phyloP scores from a whole-genome alignment of 2,113 vertebrate genomes.

The Galeopterus variegatus region DNA sequence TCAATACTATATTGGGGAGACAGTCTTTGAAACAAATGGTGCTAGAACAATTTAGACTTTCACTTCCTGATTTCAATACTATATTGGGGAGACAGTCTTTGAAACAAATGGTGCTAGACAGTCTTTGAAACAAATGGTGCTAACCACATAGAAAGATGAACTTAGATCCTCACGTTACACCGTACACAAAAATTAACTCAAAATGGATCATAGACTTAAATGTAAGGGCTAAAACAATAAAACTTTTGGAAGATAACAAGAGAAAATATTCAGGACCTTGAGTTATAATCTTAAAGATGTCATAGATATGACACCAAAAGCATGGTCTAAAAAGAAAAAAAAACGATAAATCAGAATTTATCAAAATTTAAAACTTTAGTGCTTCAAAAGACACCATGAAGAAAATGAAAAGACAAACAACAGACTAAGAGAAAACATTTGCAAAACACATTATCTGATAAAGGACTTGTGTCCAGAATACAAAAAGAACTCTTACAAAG shows the following conservation, averaged over 20 bases:
- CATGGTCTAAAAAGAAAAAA: neutral
- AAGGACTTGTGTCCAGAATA: neutral
- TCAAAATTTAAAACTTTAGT: neutral
- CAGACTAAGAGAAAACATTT: neutral
- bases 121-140: too few species aligned
- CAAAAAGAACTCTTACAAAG: neutral
- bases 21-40: neutral
- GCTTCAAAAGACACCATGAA: neutral
- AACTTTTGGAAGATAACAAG: neutral
- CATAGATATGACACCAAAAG: neutral
- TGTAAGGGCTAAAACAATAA: neutral
- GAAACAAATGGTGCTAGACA: too few species aligned
- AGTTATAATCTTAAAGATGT: neutral
- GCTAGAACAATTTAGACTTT: neutral
- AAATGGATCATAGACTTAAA: neutral
- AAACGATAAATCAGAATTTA: neutral
- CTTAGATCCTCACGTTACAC: neutral
- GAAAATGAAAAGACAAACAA: neutral
- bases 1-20: slow-evolving; percentile 12
- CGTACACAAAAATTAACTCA: neutral
- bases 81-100: neutral
- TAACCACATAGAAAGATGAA: neutral
- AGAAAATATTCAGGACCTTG: neutral
- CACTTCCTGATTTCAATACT: neutral
- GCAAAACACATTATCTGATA: neutral